Evolutionary conservation across 2,113 vertebrate species (phyloP), one percentile per base, ranked within the genome.

Genomic region (Rhinopithecus roxellana): DNA sequence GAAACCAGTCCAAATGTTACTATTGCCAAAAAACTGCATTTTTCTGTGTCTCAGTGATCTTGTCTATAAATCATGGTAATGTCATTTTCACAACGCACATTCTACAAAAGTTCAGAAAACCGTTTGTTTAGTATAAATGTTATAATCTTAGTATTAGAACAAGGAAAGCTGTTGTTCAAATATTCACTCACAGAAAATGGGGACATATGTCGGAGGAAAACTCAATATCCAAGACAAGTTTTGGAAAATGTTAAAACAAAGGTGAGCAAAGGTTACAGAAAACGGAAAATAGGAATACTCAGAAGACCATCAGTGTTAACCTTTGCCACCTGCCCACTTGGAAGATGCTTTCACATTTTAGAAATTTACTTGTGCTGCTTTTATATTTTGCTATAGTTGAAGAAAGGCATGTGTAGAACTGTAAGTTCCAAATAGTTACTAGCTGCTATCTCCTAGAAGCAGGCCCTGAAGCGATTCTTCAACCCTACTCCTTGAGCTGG

Each of bases 391-490:
- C 80, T 89, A 3, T 81, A 95, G 84, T 77, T 91, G 38, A 82
- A 89, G 43, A 82, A 89, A 89, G 52, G 70, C 69, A 69, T 10
- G 52, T 85, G 20, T 50, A 89, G 86, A 86, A 97, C 95, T 72
- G 6, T 89, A 94, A 94, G 72, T 13, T 89, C 6, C 69, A 90
- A 80, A 84, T 91, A 89, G 93, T 93, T 55, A 61, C 55, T 69
- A 67, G 20, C 38, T 93, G 16, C 22, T 20, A 59, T 70, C 10
- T 61, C 38, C 61, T 77, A 84, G 85, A 96, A 97, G 89, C 82
- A 95, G 72, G 57, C 96, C 97, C 94, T 4, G 13, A 69, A 96
- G 97, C 95, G 14, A 89, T 96, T 91, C 70, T 92, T 69, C 32
- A 84, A 25, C 69, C 75, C 72, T 64, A 6, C 59, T 55, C 12